Evolutionary conservation across 2,113 vertebrate genomes (phyloP), one percentile per base, ranked within the genome.

Genomic region (Leptocoma aspasia): DNA sequence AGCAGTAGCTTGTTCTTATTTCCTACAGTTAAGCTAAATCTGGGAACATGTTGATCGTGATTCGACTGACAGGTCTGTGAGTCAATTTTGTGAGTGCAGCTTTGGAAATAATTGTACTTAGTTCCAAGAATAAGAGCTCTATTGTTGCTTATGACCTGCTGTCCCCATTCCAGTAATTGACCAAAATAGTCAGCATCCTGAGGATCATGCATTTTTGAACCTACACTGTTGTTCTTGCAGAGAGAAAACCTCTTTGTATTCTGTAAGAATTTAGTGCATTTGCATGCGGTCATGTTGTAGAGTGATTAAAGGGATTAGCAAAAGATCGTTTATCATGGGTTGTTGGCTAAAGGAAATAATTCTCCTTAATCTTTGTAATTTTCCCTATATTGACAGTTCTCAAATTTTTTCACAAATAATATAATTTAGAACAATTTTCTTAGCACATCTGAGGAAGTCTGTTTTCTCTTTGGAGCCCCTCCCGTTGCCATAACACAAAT

Each of bases 41-140:
- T 90, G 70, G 73, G 44, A 94, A 52, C 20, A 31, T 15, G 30
- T 37, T 90, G 66, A 52, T 93, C 15, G 20, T 89, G 13, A 92
- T 78, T 81, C 15, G 31, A 79, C 41, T 87, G 86, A 60, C 60
- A 69, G 47, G 53, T 68, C 53, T 71, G 20, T 82, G 83, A 76
- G 45, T 76, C 73, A 57, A 28, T 86, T 94, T 82, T 76, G 49
- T 72, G 91, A 95, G 31, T 82, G 92, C 56, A 89, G 49, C 44
- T 86, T 86, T 3, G 0, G 61, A 92, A 92, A 84, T 84, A 95
- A 56, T 41, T 64, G 33, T 11, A 2, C 90, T 73, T 89, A 21
- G 9, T 92, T 92, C 80, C 47, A 89, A 84, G 77, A 94, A 86
- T 89, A 94, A 94, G 69, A 86, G 65, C 31, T 91, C 37, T 86